Base-by-base conservation (phyloP, 2,888 invertebrate genomes). In the Leptura quadrifasciata region DNA sequence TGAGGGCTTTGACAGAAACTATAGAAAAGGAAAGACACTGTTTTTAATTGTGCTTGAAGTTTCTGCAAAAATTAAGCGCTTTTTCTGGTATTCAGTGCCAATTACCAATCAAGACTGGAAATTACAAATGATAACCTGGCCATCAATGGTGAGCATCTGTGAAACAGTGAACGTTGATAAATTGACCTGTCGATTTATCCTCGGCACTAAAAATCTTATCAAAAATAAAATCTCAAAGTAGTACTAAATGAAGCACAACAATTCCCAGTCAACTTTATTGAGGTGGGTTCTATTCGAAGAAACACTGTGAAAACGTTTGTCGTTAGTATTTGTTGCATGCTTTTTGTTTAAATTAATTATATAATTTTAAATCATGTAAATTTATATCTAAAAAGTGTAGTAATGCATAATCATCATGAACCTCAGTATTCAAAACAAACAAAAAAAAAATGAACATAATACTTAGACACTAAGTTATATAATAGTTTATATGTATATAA, bases 401-500 rank as follows among this genome's bases (percentile, higher is more conserved):
- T 76, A 77, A 76, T 79, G 79, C 79, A 74, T 76, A 79, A 79
- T 79, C 79, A 79, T 76, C 76, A 58, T 61, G 54, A 80, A 80
- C 76, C 80, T 80, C 77, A 74, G 69, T 79, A 79, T 80, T 80
- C 79, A 78, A 80, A 79, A 65, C 52, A 55, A 76, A 67, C 15
- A 39, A 75, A 74, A 61, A 74, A 58, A 55, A 76, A 60, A 63
- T 35, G 63, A 63, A 63, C 63, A 39, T 63, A 63, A 76, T 68
- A 78, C 73, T 75, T 77, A 78, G 77, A 58, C 67, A 74, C 76
- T 80, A 78, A 80, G 80, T 78, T 78, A 78, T 73, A 76, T 74
- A 74, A 77, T 77, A 77, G 73, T 76, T 63, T 75, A 76, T 76
- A 73, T 79, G 80, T 80, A 80, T 74, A 80, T 80, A 80, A 79